phyloP scores from a whole-genome alignment of 2,797 vertebrate species.

The Crypturellus tataupa region DNA sequence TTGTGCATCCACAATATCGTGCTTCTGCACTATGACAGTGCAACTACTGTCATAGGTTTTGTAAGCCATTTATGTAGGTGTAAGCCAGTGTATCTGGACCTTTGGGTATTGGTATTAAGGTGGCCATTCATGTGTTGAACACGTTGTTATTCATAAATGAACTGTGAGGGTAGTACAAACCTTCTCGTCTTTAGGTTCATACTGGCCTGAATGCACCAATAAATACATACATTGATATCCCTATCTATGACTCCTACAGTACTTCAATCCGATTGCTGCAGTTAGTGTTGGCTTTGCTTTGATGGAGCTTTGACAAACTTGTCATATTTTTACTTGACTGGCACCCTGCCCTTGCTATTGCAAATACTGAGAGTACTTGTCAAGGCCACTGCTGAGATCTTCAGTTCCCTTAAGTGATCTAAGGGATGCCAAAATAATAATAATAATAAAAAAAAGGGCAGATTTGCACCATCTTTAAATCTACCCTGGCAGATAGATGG shows the following conservation, averaged over 20 bases:
- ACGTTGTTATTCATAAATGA: not conserved
- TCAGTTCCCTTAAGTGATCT: not conserved
- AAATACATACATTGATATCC: not conserved
- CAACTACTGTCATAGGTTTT: not conserved
- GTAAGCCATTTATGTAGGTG: rapidly evolving
- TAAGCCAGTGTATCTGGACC: not conserved
- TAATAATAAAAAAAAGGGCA: not conserved
- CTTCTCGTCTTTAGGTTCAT: not conserved
- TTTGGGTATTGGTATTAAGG: not conserved
- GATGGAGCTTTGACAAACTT: slow-evolving; percentile 33
- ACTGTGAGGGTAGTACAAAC: not conserved
- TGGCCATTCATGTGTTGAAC: not conserved
- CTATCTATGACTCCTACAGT: not conserved
- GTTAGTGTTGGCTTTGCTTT: not conserved
- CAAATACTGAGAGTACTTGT: slow-evolving; percentile 13
- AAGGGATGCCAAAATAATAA: too few relatives aligned
- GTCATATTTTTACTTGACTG: slow-evolving; percentile 54
- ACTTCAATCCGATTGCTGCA: slow-evolving; percentile 24
- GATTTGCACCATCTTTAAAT: rapidly evolving
- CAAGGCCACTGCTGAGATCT: slow-evolving; percentile 32
- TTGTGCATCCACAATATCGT: not conserved
- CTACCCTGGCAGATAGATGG: not conserved
- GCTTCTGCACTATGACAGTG: too few relatives aligned
- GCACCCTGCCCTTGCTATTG: slow-evolving; percentile 32
- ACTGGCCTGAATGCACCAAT: not conserved